Evolutionary conservation across 2,797 vertebrate genomes (phyloP).

Genomic region (Chloroceryle amazona): DNA sequence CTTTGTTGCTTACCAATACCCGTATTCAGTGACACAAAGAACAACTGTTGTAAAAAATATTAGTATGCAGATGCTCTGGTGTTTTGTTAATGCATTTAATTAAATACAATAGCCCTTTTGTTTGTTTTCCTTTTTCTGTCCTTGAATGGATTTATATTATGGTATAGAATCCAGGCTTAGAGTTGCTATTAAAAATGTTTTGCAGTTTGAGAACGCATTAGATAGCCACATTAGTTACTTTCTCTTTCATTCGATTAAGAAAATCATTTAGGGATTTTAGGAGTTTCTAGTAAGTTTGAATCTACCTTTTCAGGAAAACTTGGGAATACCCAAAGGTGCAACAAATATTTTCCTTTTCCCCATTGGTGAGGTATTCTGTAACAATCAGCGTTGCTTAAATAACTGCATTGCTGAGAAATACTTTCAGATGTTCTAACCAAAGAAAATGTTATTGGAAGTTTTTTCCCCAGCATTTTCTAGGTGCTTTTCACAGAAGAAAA

Average conservation of each 20-base stretch:
- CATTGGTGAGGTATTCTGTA: not conserved
- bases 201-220: not conserved
- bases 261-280: not conserved
- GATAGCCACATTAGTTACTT: not conserved
- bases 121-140: slow-evolving; percentile 72
- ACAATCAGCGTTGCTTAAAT: not conserved
- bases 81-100: slow-evolving; percentile 88
- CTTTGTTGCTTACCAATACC: slow-evolving; percentile 88
- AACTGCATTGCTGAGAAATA: not conserved
- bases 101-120: slow-evolving; percentile 86
- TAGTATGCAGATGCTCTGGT: slow-evolving; percentile 91
- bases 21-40: slow-evolving; percentile 88
- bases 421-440: not conserved
- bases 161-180: slow-evolving; percentile 55
- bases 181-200: slow-evolving; percentile 25
- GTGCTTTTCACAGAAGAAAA: not conserved
- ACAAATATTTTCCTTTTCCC: not conserved
- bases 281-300: not conserved
- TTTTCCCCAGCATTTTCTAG: not conserved
- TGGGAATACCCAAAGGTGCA: not conserved
- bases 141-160: slow-evolving; percentile 69
- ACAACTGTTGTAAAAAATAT: slow-evolving; percentile 87
- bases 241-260: not conserved
- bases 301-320: not conserved
- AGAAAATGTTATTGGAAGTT: not conserved